These are phyloP conservation scores for Romanogobio albipinnatus DNA, from an alignment of 2,113 vertebrate genomes.

Conservation along the genomic window DNA sequence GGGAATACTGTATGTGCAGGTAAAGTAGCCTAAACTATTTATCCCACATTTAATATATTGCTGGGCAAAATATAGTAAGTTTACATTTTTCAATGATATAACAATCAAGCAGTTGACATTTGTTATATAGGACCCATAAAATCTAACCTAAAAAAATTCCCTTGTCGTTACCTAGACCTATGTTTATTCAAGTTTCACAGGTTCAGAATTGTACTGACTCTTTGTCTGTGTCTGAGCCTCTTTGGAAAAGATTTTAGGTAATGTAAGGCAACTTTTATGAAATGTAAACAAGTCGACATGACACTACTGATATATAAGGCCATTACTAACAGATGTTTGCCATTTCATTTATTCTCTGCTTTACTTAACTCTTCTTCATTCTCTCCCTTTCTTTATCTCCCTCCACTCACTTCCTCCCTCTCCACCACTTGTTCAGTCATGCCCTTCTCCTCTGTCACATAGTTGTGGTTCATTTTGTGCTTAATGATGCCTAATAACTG, in stretches of 20 bases:
- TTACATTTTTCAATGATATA: background rate
- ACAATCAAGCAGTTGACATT: background rate
- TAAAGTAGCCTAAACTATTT: background rate
- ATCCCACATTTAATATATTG: background rate
- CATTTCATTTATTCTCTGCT: background rate
- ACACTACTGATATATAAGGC: background rate
- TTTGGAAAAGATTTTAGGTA: background rate
- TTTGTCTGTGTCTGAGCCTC: background rate
- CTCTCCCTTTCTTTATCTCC: background rate
- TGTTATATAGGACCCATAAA: background rate
- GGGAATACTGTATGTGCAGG: background rate
- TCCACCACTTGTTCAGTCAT: slow-evolving; percentile 19
- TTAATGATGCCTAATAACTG: background rate
- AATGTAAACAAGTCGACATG: background rate
- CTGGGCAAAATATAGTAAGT: background rate
- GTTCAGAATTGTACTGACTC: background rate
- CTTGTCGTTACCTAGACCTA: background rate
- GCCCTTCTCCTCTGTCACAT: background rate
- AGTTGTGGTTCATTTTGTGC: background rate
- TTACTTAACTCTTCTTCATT: background rate
- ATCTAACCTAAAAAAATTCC: background rate
- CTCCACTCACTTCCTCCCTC: background rate
- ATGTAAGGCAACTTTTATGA: background rate
- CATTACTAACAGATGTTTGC: background rate
- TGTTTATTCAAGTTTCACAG: background rate